These are phyloP conservation scores for Ophiodon elongatus DNA, from an alignment of 2,113 vertebrate species.

Conservation along the genomic window DNA sequence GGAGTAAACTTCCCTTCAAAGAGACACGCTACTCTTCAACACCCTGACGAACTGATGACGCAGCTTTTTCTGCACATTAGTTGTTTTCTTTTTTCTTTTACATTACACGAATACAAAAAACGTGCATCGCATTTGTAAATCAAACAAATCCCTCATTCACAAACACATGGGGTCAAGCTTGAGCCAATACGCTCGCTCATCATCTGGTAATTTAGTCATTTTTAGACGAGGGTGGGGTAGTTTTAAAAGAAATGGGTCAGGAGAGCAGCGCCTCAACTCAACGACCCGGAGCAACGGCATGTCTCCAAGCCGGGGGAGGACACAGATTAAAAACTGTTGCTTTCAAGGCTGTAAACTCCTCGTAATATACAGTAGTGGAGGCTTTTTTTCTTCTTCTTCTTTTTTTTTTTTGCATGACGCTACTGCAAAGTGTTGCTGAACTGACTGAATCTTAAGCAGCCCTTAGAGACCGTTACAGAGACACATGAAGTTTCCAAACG, in stretches of 20 bases:
- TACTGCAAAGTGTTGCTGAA: not conserved
- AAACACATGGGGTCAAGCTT: not conserved
- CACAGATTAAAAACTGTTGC: constrained; percentile 36
- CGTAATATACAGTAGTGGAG: not conserved
- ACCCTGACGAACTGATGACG: not conserved
- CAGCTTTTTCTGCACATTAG: not conserved
- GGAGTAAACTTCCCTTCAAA: not conserved
- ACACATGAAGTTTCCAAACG: constrained; percentile 34
- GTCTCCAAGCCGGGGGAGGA: constrained; percentile 36
- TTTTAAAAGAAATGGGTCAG: constrained; percentile 26
- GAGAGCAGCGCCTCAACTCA: constrained; percentile 18
- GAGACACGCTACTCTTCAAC: not conserved
- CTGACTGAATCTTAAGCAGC: not conserved
- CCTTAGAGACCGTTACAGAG: not conserved
- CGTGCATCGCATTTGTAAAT: not conserved
- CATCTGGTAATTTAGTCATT: constrained; percentile 64
- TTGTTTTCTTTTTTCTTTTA: not conserved
- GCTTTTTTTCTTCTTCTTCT: not conserved
- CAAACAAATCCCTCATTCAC: not conserved
- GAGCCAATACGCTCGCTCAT: constrained; percentile 48
- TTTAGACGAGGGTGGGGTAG: constrained; percentile 30
- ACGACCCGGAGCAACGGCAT: not conserved
- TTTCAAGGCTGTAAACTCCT: constrained; percentile 15
- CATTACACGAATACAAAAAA: rapidly evolving
- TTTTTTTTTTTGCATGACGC: not conserved